Evolutionary conservation across 2,113 vertebrate species (phyloP).

Genomic region (Ploceus nigricollis): DNA sequence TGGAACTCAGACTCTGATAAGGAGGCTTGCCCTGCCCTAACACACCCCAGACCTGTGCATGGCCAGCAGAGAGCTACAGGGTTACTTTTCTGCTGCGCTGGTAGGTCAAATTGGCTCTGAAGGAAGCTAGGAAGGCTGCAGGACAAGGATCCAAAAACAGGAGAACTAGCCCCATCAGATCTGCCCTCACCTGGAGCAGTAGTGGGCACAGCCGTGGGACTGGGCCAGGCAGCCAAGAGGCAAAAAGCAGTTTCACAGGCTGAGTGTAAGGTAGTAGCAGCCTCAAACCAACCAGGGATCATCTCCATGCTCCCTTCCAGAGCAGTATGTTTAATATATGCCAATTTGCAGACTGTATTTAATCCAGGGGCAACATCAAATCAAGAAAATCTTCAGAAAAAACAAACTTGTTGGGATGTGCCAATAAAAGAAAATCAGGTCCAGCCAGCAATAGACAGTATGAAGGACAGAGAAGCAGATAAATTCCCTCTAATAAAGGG

Average conservation of each 20-base stretch:
- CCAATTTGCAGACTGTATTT: background rate
- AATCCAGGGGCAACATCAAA: background rate
- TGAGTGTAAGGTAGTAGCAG: background rate
- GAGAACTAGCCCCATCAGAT: background rate
- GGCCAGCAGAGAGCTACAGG: background rate
- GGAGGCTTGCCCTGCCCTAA: background rate
- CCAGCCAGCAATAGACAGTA: background rate
- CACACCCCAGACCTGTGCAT: rapidly evolving
- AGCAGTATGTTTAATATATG: background rate
- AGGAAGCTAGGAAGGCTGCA: background rate
- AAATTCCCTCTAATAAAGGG: background rate
- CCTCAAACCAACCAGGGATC: background rate
- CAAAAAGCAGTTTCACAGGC: background rate
- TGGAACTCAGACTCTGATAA: rapidly evolving
- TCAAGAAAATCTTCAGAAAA: background rate
- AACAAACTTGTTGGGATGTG: background rate
- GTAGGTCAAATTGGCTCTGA: background rate
- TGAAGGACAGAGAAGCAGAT: background rate
- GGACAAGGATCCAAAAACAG: background rate
- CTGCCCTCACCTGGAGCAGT: background rate
- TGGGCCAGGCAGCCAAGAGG: background rate
- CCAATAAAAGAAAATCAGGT: background rate
- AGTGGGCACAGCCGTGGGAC: rapidly evolving
- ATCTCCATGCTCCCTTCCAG: background rate
- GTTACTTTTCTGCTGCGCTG: background rate